These are phyloP conservation scores for Drosophila yakuba DNA, from an alignment of 1,140 invertebrate genomes.

Conservation along the genomic window DNA sequence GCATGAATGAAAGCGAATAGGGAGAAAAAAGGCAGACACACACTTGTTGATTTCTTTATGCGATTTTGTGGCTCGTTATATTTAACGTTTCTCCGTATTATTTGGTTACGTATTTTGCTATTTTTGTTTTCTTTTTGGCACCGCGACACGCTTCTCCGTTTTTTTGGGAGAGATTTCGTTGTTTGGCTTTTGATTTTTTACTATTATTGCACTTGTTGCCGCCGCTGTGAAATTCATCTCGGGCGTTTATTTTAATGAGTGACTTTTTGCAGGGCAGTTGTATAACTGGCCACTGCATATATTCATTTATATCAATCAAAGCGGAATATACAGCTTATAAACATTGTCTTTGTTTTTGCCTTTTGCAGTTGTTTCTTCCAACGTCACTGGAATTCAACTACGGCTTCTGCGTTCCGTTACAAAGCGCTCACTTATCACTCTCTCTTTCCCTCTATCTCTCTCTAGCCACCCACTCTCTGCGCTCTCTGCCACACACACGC, in stretches of 20 bases:
- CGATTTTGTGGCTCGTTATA: slow-evolving; percentile 45
- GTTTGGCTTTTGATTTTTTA: slow-evolving; percentile 59
- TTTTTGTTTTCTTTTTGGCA: slow-evolving; percentile 41
- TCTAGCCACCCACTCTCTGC: slow-evolving; percentile 11
- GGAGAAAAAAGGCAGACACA: slow-evolving; percentile 55
- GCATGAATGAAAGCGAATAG: slow-evolving; percentile 75
- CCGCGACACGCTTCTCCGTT: slow-evolving; percentile 34
- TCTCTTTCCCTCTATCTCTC: slow-evolving; percentile 7
- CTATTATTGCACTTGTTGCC: slow-evolving; percentile 60
- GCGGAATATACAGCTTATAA: slow-evolving; percentile 34
- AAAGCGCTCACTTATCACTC: slow-evolving; percentile 67
- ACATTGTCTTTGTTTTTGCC: slow-evolving; percentile 50
- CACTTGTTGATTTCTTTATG: slow-evolving; percentile 78
- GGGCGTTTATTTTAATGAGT: slow-evolving; percentile 48
- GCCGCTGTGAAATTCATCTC: slow-evolving; percentile 40
- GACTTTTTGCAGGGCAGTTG: slow-evolving; percentile 48
- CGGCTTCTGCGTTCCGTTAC: slow-evolving; percentile 67
- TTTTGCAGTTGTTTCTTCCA: slow-evolving; percentile 53
- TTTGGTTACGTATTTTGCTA: slow-evolving; percentile 30
- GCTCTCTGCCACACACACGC: slow-evolving; percentile 31
- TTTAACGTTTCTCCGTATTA: slow-evolving; percentile 42
- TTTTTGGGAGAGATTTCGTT: slow-evolving; percentile 35
- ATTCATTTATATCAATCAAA: slow-evolving; percentile 77
- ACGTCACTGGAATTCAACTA: slow-evolving; percentile 79
- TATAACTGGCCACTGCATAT: slow-evolving; percentile 57